phyloP scores from a whole-genome alignment of 2,888 invertebrate genomes.

The Caenorhabditis sulstoni region DNA sequence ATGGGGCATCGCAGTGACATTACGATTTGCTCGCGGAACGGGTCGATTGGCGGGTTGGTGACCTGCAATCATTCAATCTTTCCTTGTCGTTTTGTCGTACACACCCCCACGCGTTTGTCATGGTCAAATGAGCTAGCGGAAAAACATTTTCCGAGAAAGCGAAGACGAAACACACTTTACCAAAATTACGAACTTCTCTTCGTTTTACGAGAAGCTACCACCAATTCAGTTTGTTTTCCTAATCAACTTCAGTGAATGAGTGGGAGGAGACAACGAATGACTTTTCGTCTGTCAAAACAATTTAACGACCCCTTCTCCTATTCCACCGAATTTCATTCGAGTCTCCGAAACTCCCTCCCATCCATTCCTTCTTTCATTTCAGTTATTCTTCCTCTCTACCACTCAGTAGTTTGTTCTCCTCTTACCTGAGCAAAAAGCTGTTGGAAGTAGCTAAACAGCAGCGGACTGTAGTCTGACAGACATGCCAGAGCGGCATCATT shows the following conservation, averaged over 20 bases:
- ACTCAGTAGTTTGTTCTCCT: neutral
- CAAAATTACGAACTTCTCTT: conserved; percentile 20
- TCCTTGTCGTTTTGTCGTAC: neutral
- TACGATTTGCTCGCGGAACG: conserved; percentile 97
- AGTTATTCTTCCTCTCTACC: neutral
- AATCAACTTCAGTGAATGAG: conserved; percentile 28
- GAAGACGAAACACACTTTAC: neutral
- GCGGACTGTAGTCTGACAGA: conserved; percentile 93
- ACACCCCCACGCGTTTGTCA: conserved; percentile 11
- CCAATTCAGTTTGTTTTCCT: conserved; percentile 35
- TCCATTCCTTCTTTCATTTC: neutral
- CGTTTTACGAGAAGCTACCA: neutral
- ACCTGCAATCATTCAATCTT: conserved; percentile 77
- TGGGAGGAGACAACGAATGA: conserved; percentile 18
- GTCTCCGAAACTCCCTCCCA: conserved; percentile 11
- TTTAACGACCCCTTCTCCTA: conserved; percentile 41
- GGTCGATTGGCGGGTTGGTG: conserved; percentile 99
- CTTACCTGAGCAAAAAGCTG: conserved; percentile 96
- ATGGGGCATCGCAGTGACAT: conserved; percentile 98
- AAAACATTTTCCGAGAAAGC: conserved; percentile 15
- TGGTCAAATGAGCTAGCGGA: conserved; percentile 10
- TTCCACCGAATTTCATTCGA: conserved; percentile 1
- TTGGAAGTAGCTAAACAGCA: conserved; percentile 97
- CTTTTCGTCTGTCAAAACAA: conserved; percentile 39
- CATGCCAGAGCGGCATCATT: conserved; percentile 98